Percentiles rank a stretch among this genome's conserved stretches.
Evolutionary conservation across 2,113 vertebrate species (phyloP).

Genomic region (Pungitius pungitius): DNA sequence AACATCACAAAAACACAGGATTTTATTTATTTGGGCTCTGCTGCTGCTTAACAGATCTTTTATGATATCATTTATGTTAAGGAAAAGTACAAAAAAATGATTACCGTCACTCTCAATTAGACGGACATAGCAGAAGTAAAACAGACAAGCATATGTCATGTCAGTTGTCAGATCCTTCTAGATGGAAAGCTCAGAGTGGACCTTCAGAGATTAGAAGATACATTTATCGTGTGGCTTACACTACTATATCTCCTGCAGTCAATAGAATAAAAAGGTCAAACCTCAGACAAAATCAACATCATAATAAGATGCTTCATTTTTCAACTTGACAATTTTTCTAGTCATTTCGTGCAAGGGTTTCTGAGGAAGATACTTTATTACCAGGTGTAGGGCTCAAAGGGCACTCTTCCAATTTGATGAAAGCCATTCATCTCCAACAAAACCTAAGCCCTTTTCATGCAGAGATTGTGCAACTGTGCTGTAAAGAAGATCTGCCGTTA

Average conservation of each 20-base stretch:
- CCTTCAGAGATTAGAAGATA: constrained; percentile 18
- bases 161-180: constrained; percentile 29
- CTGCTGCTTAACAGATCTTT: constrained; percentile 22
- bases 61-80: constrained; percentile 44
- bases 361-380: background rate
- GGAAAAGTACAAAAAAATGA: constrained; percentile 54
- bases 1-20: background rate
- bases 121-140: constrained; percentile 61
- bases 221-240: background rate
- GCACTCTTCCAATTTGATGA: background rate
- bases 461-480: too few relatives aligned
- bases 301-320: background rate
- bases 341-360: background rate
- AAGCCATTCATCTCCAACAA: background rate
- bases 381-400: background rate
- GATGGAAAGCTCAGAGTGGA: constrained; percentile 37
- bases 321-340: background rate
- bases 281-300: background rate
- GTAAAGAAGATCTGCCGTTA: too few relatives aligned
- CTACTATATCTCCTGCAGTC: background rate
- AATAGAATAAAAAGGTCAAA: background rate
- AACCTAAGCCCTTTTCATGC: background rate
- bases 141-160: constrained; percentile 51
- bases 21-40: constrained; percentile 46
- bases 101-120: constrained; percentile 66